Conservation (phyloP, 2,797 vertebrate species). For the Gymnocypris eckloni region DNA sequence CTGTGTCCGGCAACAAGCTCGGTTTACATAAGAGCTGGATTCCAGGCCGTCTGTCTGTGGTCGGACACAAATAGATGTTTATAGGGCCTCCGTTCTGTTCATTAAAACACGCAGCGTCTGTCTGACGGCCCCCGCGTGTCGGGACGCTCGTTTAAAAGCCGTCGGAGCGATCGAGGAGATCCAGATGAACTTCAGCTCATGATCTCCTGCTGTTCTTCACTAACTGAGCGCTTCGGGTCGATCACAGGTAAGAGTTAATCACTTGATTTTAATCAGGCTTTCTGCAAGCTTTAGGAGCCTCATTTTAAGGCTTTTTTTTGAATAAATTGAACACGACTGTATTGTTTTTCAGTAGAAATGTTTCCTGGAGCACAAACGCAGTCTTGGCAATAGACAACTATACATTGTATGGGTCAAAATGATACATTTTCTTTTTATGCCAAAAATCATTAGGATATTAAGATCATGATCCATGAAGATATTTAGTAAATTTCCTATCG, state of each 20-base stretch:
- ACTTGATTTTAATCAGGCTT: background rate
- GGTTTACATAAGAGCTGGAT: background rate
- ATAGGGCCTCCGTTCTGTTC: slow-evolving; percentile 18
- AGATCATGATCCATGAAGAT: too few relatives aligned
- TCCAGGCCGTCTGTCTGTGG: background rate
- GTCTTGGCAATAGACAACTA: too few relatives aligned
- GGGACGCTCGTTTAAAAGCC: background rate
- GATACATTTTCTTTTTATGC: too few relatives aligned
- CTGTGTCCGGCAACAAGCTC: background rate
- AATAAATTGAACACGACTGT: background rate
- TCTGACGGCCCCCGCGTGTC: slow-evolving; percentile 32
- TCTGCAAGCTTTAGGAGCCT: background rate
- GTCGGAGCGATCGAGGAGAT: background rate
- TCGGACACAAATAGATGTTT: slow-evolving; percentile 48
- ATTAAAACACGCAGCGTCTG: slow-evolving; percentile 51
- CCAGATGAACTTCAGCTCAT: background rate
- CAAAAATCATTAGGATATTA: too few relatives aligned
- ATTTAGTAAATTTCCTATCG: too few relatives aligned
- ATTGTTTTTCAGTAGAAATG: too few relatives aligned
- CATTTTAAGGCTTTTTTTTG: background rate
- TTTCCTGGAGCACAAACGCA: too few relatives aligned
- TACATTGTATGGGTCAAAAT: too few relatives aligned
- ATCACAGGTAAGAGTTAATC: background rate
- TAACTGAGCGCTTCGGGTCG: background rate
- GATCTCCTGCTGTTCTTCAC: background rate